Evolutionary conservation across 2,113 vertebrate genomes (phyloP).

Genomic region (Scortum barcoo): DNA sequence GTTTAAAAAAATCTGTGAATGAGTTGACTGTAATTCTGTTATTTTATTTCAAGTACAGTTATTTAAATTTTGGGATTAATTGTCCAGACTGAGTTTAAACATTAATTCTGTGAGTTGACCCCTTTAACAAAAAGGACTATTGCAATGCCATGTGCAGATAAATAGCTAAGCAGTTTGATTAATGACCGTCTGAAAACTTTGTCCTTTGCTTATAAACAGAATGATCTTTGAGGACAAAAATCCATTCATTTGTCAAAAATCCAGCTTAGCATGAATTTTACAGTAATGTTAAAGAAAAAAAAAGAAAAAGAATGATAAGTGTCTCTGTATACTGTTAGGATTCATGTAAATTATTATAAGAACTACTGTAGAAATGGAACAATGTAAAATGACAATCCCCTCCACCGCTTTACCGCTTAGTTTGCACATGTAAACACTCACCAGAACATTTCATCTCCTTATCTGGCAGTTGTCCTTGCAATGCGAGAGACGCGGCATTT

Average conservation of each 20-base stretch:
- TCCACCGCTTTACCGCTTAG: neutral
- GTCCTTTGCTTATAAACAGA: too few species aligned
- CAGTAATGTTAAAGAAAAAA: neutral
- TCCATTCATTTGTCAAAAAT: too few species aligned
- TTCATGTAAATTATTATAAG: neutral
- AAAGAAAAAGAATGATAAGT: neutral
- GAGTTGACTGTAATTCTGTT: neutral
- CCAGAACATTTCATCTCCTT: conserved; percentile 1
- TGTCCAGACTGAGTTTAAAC: too few species aligned
- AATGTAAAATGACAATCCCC: neutral
- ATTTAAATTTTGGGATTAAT: too few species aligned
- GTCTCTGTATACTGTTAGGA: neutral
- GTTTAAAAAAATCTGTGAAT: neutral
- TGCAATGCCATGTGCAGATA: too few species aligned
- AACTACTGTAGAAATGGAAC: neutral
- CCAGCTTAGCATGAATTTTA: neutral
- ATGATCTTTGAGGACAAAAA: too few species aligned
- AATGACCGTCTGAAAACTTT: too few species aligned
- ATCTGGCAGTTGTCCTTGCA: conserved; percentile 7
- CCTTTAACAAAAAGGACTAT: too few species aligned
- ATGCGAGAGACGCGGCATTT: conserved; percentile 15
- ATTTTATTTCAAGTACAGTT: neutral
- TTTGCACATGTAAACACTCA: neutral
- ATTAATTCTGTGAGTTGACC: too few species aligned
- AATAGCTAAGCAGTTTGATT: too few species aligned